These are phyloP conservation scores for Papilio polytes DNA, from an alignment of 1,140 invertebrate species.

Conservation along the genomic window DNA sequence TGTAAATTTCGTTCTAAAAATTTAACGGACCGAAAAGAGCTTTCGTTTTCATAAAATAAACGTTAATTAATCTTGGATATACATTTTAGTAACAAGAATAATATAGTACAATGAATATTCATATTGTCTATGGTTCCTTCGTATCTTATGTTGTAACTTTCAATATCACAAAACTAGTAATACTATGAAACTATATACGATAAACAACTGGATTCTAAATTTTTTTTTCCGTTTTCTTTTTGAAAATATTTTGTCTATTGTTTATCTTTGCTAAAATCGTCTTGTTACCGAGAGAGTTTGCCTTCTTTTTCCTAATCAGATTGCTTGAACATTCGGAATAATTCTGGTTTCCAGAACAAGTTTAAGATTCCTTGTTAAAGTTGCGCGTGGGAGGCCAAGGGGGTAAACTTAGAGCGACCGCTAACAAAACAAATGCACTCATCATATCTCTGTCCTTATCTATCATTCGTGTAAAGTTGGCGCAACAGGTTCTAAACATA, in stretches of 20 bases:
- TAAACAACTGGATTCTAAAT: no score
- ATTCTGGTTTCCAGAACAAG: constrained; percentile 9
- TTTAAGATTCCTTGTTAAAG: neutral
- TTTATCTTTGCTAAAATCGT: no score
- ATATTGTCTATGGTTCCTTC: no score
- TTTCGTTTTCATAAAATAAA: constrained; percentile 14
- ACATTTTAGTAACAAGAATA: neutral
- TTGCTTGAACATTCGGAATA: neutral
- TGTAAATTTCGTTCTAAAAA: constrained; percentile 15
- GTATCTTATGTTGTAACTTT: neutral
- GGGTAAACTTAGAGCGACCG: neutral
- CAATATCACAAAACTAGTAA: neutral
- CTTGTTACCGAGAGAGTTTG: neutral
- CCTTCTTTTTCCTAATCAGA: neutral
- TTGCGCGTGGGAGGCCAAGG: neutral
- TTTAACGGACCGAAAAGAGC: constrained; percentile 6
- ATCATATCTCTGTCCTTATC: no score
- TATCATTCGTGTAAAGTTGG: no score
- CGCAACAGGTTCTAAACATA: no score
- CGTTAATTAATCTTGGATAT: neutral
- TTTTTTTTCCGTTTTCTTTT: no score
- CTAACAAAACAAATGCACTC: neutral
- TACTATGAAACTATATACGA: no score
- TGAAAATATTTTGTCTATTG: no score
- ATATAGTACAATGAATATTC: neutral